phyloP scores from a whole-genome alignment of 2,888 invertebrate genomes.

The Acanthosepion lycidas region DNA sequence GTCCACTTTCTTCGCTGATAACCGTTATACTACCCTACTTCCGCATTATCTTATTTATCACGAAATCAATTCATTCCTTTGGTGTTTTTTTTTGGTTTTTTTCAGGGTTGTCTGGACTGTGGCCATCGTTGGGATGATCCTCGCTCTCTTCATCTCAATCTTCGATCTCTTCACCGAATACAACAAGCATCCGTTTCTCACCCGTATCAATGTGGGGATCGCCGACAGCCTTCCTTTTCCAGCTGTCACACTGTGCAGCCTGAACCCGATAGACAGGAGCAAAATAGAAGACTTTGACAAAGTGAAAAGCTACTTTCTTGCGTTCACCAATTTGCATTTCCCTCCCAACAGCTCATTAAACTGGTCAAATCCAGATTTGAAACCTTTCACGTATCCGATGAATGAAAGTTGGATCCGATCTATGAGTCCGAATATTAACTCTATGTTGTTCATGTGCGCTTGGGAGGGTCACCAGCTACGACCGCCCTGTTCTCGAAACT shows the following conservation, averaged over 20 bases:
- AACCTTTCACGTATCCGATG: constrained; percentile 42
- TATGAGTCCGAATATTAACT: background rate
- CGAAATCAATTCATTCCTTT: background rate
- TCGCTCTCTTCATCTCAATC: constrained; percentile 49
- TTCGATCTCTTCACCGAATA: constrained; percentile 49
- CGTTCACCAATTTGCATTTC: constrained; percentile 48
- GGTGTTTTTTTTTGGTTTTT: background rate
- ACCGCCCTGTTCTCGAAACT: constrained; percentile 35
- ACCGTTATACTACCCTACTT: no score
- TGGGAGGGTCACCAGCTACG: constrained; percentile 42
- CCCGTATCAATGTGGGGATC: constrained; percentile 50
- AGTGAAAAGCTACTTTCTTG: constrained; percentile 49
- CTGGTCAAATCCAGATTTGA: constrained; percentile 49
- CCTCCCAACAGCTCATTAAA: constrained; percentile 37
- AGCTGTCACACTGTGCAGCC: constrained; percentile 53
- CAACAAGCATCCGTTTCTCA: constrained; percentile 50
- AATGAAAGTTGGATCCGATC: constrained; percentile 48
- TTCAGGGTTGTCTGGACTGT: constrained; percentile 52
- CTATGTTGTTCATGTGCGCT: constrained; percentile 50
- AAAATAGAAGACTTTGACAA: constrained; percentile 18
- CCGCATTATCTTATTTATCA: no score
- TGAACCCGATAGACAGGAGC: constrained; percentile 48
- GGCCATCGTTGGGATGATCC: constrained; percentile 52
- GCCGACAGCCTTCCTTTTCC: constrained; percentile 51
- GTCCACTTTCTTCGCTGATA: no score